Evolutionary conservation across 2,797 vertebrate species (phyloP), one percentile per base, ranked within the genome.

Genomic region (Hozukius guyotensis): DNA sequence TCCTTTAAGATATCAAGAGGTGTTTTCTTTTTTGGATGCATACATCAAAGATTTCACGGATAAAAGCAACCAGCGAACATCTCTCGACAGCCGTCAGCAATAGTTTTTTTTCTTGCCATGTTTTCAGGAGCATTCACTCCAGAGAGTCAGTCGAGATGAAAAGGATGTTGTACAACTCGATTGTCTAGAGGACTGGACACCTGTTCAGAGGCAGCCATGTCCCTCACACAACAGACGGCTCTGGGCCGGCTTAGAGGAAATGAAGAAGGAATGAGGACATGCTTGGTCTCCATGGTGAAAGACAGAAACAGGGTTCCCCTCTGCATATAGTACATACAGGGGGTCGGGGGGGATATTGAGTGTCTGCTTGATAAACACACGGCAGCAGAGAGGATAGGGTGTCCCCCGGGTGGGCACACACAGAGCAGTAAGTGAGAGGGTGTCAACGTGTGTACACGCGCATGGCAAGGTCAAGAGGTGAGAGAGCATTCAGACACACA

Each of bases 381-480:
- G 63, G 20, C 77, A 66, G 56, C 29, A 18, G 62, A 66, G 79
- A 64, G 84, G 86, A 90, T 80, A 83, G 84, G 84, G 79, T 84
- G 87, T 85, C 88, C 89, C 81, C 81, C 25, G 64, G 72, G 82
- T 68, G 83, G 72, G 81, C 73, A 66, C 87, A 78, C 83, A 87
- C 65, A 72, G 65, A 82, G 79, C 65, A 46, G 71, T 75, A 87
- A 83, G 88, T 87, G 86, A 86, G 78, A 92, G 76, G 87, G 90
- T 93, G 93, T 89, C 89, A 89, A 92, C 46, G 88, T 87, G 93
- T 83, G 89, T 59, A 88, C 90, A 90, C 70, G 53, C 24, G 65
- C 81, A 80, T 52, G 29, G 38, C 8, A 60, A 82, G 70, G 85
- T 29, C 75, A 83, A 73, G 83, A 87, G 82, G 87, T 80, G 56